A percentile compares a stretch with the other conserved stretches of the same genome.
Conservation (phyloP, 2,113 vertebrate genomes). For the Petrocephalus zakoni region DNA sequence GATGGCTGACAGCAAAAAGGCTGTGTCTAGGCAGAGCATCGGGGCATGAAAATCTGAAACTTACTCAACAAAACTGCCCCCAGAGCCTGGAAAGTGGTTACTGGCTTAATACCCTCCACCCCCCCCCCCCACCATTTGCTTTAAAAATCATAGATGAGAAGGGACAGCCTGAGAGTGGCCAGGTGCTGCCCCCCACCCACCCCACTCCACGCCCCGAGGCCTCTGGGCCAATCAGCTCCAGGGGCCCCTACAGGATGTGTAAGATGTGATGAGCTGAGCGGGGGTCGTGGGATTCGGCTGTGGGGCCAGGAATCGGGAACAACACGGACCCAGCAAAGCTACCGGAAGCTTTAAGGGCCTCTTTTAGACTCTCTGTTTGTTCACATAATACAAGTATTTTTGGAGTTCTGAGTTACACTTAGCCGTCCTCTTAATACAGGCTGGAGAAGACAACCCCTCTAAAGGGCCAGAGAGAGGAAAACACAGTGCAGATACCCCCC, state of each 20-base stretch:
- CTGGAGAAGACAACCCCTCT: background rate
- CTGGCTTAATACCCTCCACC: too few relatives aligned
- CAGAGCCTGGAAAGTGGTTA: background rate
- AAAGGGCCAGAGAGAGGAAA: background rate
- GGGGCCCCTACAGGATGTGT: background rate
- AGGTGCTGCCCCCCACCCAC: too few relatives aligned
- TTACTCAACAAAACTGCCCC: background rate
- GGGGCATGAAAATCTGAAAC: background rate
- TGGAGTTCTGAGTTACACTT: background rate
- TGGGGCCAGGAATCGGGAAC: background rate
- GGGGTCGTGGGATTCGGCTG: background rate
- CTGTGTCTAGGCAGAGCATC: background rate
- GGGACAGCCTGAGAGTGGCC: too few relatives aligned
- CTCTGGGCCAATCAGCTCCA: background rate
- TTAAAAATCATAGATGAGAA: too few relatives aligned
- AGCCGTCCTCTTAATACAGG: too few relatives aligned
- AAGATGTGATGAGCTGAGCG: background rate
- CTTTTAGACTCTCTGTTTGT: background rate
- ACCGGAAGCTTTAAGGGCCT: background rate
- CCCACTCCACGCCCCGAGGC: too few relatives aligned
- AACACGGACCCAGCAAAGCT: background rate
- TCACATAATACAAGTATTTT: background rate
- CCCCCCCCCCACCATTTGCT: too few relatives aligned
- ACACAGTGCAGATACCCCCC: background rate
- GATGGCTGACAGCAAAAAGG: background rate